These are phyloP conservation scores for Marcusenius ussheri DNA, from an alignment of 2,113 vertebrate genomes.

Conservation along the genomic window DNA sequence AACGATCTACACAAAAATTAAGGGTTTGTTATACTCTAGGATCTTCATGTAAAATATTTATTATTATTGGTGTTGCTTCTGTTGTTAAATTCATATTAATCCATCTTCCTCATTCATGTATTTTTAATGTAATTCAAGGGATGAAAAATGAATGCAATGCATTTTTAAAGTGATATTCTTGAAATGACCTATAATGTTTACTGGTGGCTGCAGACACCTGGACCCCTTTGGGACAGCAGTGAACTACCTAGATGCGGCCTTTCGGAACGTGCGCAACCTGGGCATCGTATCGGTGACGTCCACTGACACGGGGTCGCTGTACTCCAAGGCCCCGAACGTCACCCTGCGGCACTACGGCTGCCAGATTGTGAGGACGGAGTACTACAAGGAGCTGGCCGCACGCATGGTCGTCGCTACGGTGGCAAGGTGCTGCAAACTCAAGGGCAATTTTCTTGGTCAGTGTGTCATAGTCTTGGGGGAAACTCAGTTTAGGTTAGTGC, in stretches of 20 bases:
- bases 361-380: constrained; percentile 86
- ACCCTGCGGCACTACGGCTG: constrained; percentile 86
- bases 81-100: not conserved
- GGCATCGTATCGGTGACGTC: constrained; percentile 91
- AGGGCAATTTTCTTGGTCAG: not conserved
- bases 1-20: not conserved
- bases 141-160: not conserved
- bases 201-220: constrained; percentile 69
- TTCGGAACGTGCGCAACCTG: constrained; percentile 84
- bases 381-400: constrained; percentile 87
- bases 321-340: constrained; percentile 84
- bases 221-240: constrained; percentile 89
- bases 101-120: not conserved
- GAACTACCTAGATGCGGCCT: constrained; percentile 91
- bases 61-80: not conserved
- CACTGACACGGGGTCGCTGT: constrained; percentile 86
- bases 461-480: not conserved
- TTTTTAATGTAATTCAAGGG: not conserved
- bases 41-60: not conserved
- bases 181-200: constrained; percentile 21
- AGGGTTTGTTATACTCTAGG: not conserved
- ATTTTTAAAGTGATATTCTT: not conserved
- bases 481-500: not conserved
- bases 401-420: constrained; percentile 77
- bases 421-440: constrained; percentile 66